Base-by-base conservation (phyloP, 2,797 vertebrate species). In the Champsocephalus esox region DNA sequence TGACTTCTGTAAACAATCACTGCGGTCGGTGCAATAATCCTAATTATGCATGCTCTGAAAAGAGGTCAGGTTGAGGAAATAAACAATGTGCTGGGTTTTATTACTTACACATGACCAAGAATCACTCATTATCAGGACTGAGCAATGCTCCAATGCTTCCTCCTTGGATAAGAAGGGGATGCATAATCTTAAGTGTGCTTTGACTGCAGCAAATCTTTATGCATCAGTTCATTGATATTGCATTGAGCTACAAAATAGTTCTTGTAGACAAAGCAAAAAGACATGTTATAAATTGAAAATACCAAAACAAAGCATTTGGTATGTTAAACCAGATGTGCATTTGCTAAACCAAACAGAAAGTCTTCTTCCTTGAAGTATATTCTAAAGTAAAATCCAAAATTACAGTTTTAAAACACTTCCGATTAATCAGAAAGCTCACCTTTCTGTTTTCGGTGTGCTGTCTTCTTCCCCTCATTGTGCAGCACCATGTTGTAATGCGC, bases 51-150 rank as follows among this genome's bases (percentile, higher is more conserved):
- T 60, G 61, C 77, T 69, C 73, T 73, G 66, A 79, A 83, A 82
- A 71, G 82, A 84, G 88, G 85, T 86, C 85, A 85, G 65, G 56
- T 75, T 66, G 68, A 83, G 85, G 79, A 89, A 92, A 86, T 80
- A 90, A 88, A 90, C 78, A 82, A 63, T 66, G 71, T 44, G 70
- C 81, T 78, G 81, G 67, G 9, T 81, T 86, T 86, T 73, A 86
- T 91, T 86, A 88, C 78, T 86, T 79, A 88, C 85, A 86, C 83
- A 87, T 86, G 84, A 87, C 76, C 82, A 74, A 85, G 76, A 82
- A 75, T 81, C 80, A 81, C 49, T 79, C 67, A 64, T 81, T 77
- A 86, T 82, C 66, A 67, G 66, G 38, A 73, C 70, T 73, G 81
- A 78, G 77, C 34, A 3, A 62, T 1, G 12, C 8, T 71, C 79